Evolutionary conservation across 2,888 invertebrate genomes (phyloP).

Genomic region (Falcaria lacertinaria): DNA sequence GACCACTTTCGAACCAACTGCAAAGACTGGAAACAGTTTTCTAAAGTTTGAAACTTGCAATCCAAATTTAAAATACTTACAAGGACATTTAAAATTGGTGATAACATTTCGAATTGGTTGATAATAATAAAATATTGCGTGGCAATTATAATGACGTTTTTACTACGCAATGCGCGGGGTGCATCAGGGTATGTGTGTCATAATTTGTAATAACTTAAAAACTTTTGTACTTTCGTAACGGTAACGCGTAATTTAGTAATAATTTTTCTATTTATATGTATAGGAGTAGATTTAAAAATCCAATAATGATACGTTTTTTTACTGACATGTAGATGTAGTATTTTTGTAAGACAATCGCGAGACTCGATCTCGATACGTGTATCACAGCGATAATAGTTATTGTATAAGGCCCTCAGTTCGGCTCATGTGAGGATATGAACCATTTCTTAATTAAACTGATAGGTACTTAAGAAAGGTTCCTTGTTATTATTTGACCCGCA

Average conservation of each 20-base stretch:
- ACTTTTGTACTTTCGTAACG: constrained; percentile 76
- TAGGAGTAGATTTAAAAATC: constrained; percentile 65
- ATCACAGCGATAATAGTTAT: constrained; percentile 78
- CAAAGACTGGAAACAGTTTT: background rate
- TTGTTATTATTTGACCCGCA: constrained; percentile 45
- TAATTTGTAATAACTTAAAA: constrained; percentile 64
- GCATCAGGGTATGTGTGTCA: constrained; percentile 80
- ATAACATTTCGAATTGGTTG: constrained; percentile 75
- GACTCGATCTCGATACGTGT: constrained; percentile 66
- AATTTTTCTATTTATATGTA: constrained; percentile 72
- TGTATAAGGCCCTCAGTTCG: constrained; percentile 50
- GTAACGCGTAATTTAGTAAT: constrained; percentile 68
- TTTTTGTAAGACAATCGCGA: constrained; percentile 68
- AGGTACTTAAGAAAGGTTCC: too few relatives aligned
- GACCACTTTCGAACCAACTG: constrained; percentile 34
- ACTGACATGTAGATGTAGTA: constrained; percentile 71
- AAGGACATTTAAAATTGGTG: constrained; percentile 48
- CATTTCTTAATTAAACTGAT: constrained; percentile 14
- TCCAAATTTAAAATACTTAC: constrained; percentile 23
- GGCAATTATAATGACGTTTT: constrained; percentile 66
- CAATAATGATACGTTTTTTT: constrained; percentile 72
- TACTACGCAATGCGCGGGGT: constrained; percentile 74
- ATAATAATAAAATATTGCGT: constrained; percentile 74
- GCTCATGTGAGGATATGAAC: constrained; percentile 47
- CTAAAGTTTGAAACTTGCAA: background rate